Percentiles rank a stretch among this genome's conserved stretches.
These are phyloP conservation scores for Protaetia brevitarsis DNA, from an alignment of 1,140 invertebrate species.

Conservation along the genomic window DNA sequence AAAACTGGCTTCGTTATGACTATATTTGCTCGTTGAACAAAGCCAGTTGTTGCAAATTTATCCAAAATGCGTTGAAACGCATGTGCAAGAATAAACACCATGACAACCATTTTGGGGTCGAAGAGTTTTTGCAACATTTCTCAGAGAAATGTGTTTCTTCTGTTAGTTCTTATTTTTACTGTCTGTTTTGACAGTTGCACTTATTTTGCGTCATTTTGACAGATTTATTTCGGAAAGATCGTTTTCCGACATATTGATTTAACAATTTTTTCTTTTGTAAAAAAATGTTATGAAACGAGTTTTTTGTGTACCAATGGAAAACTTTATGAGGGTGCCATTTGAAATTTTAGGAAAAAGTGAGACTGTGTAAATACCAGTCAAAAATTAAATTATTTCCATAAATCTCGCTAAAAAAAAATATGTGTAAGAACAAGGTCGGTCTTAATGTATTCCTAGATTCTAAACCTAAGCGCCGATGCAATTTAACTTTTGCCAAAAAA, in stretches of 20 bases:
- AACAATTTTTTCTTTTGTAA: not conserved
- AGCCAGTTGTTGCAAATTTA: not conserved
- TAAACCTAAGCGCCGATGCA: not conserved
- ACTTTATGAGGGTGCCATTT: not conserved
- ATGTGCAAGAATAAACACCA: conserved; percentile 1
- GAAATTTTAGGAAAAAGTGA: not conserved
- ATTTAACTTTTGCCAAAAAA: not conserved
- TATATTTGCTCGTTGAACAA: not conserved
- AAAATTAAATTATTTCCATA: not conserved
- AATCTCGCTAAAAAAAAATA: too few species aligned
- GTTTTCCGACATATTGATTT: not conserved
- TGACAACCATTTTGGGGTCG: conserved; percentile 2
- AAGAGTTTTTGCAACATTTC: not conserved
- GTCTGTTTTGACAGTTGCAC: not conserved
- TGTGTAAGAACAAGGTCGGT: too few species aligned
- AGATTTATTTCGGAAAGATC: too few species aligned
- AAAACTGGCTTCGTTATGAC: conserved; percentile 21
- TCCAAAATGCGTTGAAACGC: not conserved
- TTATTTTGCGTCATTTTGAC: not conserved
- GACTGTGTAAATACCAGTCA: not conserved
- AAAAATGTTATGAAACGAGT: not conserved
- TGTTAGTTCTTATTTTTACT: not conserved
- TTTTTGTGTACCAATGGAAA: not conserved
- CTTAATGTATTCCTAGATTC: too few species aligned
- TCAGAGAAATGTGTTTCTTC: not conserved